phyloP scores from a whole-genome alignment of 2,797 vertebrate species.

The Macrochelys suwanniensis region DNA sequence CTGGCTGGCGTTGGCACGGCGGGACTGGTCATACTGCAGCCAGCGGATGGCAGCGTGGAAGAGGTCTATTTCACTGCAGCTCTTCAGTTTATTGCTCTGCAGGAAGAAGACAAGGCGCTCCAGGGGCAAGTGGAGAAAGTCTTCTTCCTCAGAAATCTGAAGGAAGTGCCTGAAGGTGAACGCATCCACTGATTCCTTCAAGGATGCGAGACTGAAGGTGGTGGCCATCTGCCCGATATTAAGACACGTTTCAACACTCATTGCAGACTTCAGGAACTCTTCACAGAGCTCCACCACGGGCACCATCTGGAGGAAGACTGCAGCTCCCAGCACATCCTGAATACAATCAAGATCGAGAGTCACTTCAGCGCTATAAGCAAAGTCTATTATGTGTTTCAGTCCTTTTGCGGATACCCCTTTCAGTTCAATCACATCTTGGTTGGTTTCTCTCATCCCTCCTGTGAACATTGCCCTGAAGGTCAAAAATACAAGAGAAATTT shows the following conservation, averaged over 20 bases:
- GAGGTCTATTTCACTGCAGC: slow-evolving; percentile 94
- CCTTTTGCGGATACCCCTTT: slow-evolving; percentile 94
- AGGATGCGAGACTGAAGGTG: slow-evolving; percentile 93
- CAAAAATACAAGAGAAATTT: slow-evolving; percentile 17
- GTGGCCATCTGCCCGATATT: slow-evolving; percentile 99
- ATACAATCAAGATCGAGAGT: slow-evolving; percentile 97
- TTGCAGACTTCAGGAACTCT: slow-evolving; percentile 97
- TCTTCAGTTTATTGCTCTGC: slow-evolving; percentile 95
- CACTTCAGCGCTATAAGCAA: slow-evolving; percentile 96
- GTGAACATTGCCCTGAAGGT: slow-evolving; percentile 97
- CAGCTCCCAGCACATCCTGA: slow-evolving; percentile 96
- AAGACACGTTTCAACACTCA: slow-evolving; percentile 98
- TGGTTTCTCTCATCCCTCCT: slow-evolving; percentile 95
- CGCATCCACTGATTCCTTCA: slow-evolving; percentile 94
- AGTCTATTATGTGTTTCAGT: slow-evolving; percentile 96
- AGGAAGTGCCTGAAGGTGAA: slow-evolving; percentile 97
- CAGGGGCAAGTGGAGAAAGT: slow-evolving; percentile 95
- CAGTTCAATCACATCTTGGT: slow-evolving; percentile 93
- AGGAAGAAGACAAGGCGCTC: slow-evolving; percentile 97
- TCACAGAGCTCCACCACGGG: slow-evolving; percentile 97
- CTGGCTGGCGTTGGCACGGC: slow-evolving; percentile 86
- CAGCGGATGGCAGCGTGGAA: slow-evolving; percentile 93
- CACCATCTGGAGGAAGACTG: slow-evolving; percentile 98
- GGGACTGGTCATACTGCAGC: slow-evolving; percentile 89
- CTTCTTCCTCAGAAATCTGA: slow-evolving; percentile 95